These are phyloP conservation scores for Pelusios castaneus DNA, from an alignment of 2,113 vertebrate genomes.

Conservation along the genomic window DNA sequence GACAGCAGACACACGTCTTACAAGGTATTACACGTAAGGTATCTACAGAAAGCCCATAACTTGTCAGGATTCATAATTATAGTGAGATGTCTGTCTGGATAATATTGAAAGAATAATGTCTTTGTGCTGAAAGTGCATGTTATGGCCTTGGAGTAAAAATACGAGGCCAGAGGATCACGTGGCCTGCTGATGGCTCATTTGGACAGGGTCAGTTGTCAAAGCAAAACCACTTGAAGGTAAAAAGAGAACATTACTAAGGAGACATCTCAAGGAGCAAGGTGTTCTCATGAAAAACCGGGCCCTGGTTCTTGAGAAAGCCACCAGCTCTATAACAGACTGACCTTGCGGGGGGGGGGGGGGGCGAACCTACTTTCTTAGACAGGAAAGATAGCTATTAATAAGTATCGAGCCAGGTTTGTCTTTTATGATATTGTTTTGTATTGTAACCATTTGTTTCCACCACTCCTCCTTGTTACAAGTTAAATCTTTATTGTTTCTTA, in stretches of 20 bases:
- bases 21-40: neutral
- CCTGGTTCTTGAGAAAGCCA: neutral
- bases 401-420: neutral
- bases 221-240: neutral
- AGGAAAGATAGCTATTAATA: neutral
- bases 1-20: neutral
- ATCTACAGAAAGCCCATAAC: neutral
- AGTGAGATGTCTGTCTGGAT: neutral
- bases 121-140: neutral
- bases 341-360: neutral
- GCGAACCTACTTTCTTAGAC: neutral
- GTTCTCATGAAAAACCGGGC: neutral
- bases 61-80: neutral
- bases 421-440: neutral
- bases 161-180: no score
- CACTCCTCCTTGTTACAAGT: neutral
- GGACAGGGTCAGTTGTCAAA: no score
- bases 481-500: neutral
- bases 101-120: neutral
- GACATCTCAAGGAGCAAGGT: neutral
- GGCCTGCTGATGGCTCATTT: no score
- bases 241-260: neutral
- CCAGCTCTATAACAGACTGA: neutral
- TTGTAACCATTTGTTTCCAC: neutral
- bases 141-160: neutral